Conservation (phyloP, 1,140 invertebrate species). For the Heliconius melpomene region DNA sequence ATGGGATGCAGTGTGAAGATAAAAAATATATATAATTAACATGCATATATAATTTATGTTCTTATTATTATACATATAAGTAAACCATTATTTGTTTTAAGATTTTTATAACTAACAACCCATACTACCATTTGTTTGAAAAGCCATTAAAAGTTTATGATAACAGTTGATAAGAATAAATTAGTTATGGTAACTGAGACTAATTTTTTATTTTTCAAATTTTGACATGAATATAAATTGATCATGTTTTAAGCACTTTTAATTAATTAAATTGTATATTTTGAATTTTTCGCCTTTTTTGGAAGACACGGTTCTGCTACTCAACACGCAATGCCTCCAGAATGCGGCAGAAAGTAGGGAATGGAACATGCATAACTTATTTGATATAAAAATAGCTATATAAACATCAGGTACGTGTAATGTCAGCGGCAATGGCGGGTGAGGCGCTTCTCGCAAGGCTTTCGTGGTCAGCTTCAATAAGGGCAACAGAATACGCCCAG, state of each 20-base stretch:
- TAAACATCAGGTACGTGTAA: conserved; percentile 66
- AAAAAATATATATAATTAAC: not conserved
- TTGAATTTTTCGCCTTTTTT: too few relatives aligned
- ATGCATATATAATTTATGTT: not conserved
- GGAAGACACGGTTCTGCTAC: too few relatives aligned
- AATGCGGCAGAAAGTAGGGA: too few relatives aligned
- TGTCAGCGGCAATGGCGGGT: conserved; percentile 75
- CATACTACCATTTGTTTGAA: not conserved
- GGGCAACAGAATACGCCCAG: conserved; percentile 69
- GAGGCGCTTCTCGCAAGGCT: conserved; percentile 70
- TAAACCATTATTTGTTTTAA: not conserved
- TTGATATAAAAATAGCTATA: not conserved
- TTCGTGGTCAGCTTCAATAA: conserved; percentile 71
- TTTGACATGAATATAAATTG: not conserved
- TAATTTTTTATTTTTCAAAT: not conserved
- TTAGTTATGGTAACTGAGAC: not conserved
- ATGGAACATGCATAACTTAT: too few relatives aligned
- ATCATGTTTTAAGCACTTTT: too few relatives aligned
- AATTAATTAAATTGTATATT: too few relatives aligned
- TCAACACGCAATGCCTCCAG: too few relatives aligned
- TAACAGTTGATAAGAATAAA: not conserved
- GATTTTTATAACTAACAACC: not conserved
- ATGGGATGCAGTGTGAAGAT: too few relatives aligned
- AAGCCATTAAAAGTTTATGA: not conserved
- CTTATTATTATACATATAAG: not conserved